phyloP scores from a whole-genome alignment of 2,113 vertebrate genomes.

The Hippocampus mohnikei region DNA sequence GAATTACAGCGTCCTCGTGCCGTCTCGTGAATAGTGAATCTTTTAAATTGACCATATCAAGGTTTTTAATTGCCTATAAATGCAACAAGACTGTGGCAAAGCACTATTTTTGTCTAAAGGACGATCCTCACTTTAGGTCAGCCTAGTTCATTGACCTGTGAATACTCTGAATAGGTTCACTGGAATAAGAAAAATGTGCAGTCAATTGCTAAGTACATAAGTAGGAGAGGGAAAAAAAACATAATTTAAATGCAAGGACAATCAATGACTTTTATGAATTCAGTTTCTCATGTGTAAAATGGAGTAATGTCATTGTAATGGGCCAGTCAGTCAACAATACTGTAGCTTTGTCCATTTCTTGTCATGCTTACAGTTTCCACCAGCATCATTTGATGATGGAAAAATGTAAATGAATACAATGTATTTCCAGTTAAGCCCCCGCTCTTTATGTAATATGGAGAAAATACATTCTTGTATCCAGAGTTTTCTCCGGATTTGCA shows the following conservation, averaged over 20 bases:
- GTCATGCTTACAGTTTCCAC: background rate
- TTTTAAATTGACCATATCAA: background rate
- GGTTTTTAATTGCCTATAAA: background rate
- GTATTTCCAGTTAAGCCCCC: background rate
- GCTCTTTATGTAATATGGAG: background rate
- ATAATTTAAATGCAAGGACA: too few species aligned
- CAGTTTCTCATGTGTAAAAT: background rate
- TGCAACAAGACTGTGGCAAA: background rate
- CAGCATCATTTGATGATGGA: background rate
- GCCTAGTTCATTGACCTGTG: background rate
- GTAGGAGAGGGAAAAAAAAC: too few species aligned
- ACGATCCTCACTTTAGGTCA: background rate
- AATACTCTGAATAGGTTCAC: background rate
- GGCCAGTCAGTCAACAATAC: background rate
- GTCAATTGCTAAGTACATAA: too few species aligned
- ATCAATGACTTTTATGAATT: background rate
- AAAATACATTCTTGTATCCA: too few species aligned
- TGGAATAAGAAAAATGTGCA: background rate
- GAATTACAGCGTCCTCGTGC: constrained; percentile 6
- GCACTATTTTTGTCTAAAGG: background rate
- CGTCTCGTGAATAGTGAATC: background rate
- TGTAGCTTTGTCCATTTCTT: background rate
- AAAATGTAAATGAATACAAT: background rate
- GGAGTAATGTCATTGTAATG: background rate
- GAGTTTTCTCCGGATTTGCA: background rate